Evolutionary conservation across 1,140 invertebrate genomes (phyloP).

Genomic region (Acromyrmex charruanus): DNA sequence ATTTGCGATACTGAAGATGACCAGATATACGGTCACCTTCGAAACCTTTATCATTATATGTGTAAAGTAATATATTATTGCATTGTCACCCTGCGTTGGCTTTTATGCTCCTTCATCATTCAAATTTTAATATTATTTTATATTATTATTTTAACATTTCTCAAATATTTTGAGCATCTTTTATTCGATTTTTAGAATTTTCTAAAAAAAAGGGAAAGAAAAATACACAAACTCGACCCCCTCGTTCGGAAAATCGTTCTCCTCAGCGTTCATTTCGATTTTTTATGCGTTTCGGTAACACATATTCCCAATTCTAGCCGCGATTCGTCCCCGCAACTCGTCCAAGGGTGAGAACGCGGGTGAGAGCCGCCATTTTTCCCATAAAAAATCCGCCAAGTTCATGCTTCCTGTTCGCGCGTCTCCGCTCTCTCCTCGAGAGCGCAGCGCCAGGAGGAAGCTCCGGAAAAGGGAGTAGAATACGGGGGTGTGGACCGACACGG

Average conservation of each 20-base stretch:
- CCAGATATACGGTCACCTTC: too few relatives aligned
- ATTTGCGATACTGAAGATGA: too few relatives aligned
- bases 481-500: conserved; percentile 77
- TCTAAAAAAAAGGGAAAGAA: neutral
- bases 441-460: conserved; percentile 73
- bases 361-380: conserved; percentile 79
- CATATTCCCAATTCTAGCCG: conserved; percentile 46
- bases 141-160: neutral
- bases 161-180: neutral
- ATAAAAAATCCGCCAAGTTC: conserved; percentile 85
- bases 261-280: neutral
- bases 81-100: too few relatives aligned
- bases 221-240: too few relatives aligned
- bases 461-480: conserved; percentile 67
- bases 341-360: conserved; percentile 23
- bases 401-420: conserved; percentile 85
- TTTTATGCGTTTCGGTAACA: conserved; percentile 34
- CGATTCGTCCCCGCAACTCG: neutral
- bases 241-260: neutral
- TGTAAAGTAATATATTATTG: too few relatives aligned
- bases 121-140: neutral
- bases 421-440: conserved; percentile 78
- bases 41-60: too few relatives aligned
- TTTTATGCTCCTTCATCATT: too few relatives aligned
- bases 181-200: neutral